These are phyloP conservation scores for Corydoras sp. DNA, from an alignment of 2,113 vertebrate genomes.

Conservation along the genomic window DNA sequence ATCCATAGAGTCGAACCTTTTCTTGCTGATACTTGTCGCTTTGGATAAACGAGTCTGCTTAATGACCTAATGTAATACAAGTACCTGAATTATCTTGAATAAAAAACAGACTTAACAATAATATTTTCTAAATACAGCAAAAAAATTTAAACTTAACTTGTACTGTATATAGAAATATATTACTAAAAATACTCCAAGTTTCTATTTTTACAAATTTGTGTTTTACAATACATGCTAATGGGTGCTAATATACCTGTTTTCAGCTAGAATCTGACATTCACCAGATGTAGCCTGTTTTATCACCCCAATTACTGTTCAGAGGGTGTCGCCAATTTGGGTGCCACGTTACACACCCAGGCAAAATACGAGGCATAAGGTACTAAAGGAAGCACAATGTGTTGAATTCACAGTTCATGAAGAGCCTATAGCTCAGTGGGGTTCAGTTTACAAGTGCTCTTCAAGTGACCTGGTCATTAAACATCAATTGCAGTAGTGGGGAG, in stretches of 20 bases:
- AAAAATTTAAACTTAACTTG: too few relatives aligned
- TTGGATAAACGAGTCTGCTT: too few relatives aligned
- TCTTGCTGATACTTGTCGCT: too few relatives aligned
- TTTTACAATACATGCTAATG: neutral
- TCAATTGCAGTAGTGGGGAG: conserved; percentile 45
- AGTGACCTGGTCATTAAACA: conserved; percentile 67
- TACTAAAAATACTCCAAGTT: too few relatives aligned
- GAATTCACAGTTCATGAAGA: conserved; percentile 59
- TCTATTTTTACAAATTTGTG: too few relatives aligned
- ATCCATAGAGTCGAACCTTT: neutral
- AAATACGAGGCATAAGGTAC: conserved; percentile 5
- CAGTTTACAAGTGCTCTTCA: conserved; percentile 65
- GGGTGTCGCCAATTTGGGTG: conserved; percentile 48
- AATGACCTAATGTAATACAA: too few relatives aligned
- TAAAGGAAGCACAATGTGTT: conserved; percentile 39
- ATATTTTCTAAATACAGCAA: too few relatives aligned
- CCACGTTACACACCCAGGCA: conserved; percentile 40
- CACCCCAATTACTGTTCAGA: conserved; percentile 60
- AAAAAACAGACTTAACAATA: too few relatives aligned
- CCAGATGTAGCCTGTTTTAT: conserved; percentile 61
- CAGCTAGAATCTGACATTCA: conserved; percentile 50
- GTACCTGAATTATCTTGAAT: too few relatives aligned
- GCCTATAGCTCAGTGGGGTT: conserved; percentile 56
- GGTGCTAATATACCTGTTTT: neutral
- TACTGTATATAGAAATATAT: too few relatives aligned